Base-by-base conservation (phyloP, 1,140 invertebrate genomes). In the Ylistrum balloti region DNA sequence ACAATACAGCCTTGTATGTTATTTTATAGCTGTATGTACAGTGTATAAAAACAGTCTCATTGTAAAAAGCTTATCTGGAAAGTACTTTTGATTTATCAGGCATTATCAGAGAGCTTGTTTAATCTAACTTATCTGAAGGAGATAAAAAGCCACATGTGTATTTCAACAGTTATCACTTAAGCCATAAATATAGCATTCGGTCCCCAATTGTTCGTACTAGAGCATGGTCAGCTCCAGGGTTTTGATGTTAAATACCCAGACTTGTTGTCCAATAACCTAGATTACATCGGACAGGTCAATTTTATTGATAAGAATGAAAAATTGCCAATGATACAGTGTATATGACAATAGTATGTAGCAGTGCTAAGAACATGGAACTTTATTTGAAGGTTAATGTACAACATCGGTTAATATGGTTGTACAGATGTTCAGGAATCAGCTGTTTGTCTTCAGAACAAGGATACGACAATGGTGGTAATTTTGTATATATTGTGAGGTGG, bases 111-210 rank as follows among this genome's bases (percentile, higher is more conserved):
- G 56, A 28, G 28, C 56, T 74, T 74, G 56, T 74, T 74, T 74
- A 74, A 74, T 74, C 56, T 74, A 28, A 74, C 56, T 74, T 74
- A 28, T 74, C 56, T 74, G 28, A 74, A 74, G 56, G n/a, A 74
- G 56, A 74, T 74, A 74, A 74, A 74, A 74, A 74, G 56, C 15
- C 56, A 74, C 56, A 74, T 74, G 56, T 74, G 56, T 74, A 74
- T 28, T 74, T n/a, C 22, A 28, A 28, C 56, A 74, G 56, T 74
- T 74, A 74, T 74, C 56, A 74, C 56, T 17, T 11, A 74, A 74
- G 56, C 56, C 17, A 74, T 74, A 74, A 74, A 74, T 74, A 74
- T 74, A n/a, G n/a, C 56, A 74, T 74, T 74, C 28, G 56, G 56
- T 5, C 56, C 22, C 56, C n/a, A n/a, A 74, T 74, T 74, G 56